Percentiles rank a stretch among this genome's conserved stretches.
Conservation (phyloP, 2,113 vertebrate species). For the Caracal caracal region DNA sequence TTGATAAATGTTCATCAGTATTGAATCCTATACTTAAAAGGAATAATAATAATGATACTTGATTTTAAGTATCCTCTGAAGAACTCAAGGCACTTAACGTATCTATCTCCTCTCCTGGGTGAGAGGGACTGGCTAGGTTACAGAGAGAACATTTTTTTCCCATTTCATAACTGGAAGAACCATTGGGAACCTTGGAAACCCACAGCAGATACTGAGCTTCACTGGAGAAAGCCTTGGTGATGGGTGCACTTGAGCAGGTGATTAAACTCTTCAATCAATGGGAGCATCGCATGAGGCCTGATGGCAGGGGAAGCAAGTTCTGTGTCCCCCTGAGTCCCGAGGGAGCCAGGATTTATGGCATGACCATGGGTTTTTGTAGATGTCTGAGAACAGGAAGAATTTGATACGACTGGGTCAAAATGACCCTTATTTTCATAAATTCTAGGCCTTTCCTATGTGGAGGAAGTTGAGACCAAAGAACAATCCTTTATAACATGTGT, state of each 20-base stretch:
- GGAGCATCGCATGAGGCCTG: neutral
- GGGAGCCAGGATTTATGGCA: neutral
- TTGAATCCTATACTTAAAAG: neutral
- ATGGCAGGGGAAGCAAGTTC: neutral
- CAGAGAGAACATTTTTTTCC: neutral
- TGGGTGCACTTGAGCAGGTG: neutral
- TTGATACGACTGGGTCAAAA: conserved; percentile 44
- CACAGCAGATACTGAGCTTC: neutral
- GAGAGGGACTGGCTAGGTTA: neutral
- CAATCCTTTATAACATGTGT: conserved; percentile 51
- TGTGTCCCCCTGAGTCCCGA: neutral
- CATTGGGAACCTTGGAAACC: neutral
- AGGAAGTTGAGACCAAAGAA: conserved; percentile 60
- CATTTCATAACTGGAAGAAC: neutral
- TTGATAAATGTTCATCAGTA: neutral
- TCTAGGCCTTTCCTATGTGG: conserved; percentile 33
- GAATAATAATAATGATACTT: neutral
- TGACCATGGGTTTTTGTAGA: neutral
- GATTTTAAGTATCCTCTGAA: neutral
- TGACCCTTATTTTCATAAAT: conserved; percentile 57
- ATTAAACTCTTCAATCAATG: neutral
- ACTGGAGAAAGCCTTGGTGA: neutral
- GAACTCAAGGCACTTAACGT: neutral
- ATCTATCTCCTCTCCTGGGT: neutral
- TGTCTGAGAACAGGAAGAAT: conserved; percentile 33